Evolutionary conservation across 2,888 invertebrate genomes (phyloP).

Genomic region (Slavum lentiscoides): DNA sequence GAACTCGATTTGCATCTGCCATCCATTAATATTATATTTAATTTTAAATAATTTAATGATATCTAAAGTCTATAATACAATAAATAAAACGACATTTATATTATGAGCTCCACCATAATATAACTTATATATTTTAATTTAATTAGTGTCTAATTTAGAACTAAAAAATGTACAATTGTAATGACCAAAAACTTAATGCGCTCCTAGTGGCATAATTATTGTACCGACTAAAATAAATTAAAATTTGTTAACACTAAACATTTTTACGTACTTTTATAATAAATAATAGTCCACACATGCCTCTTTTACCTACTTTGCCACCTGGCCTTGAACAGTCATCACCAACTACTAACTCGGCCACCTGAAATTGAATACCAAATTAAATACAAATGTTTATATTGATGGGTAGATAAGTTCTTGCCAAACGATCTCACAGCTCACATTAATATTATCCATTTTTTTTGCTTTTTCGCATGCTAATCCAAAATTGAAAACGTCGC

Average conservation of each 20-base stretch:
- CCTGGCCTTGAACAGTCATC: constrained; percentile 69
- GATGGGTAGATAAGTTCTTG: background rate
- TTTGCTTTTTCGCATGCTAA: constrained; percentile 76
- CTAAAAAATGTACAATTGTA: too few relatives aligned
- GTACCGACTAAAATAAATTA: background rate
- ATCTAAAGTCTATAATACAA: too few relatives aligned
- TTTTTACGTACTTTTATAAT: constrained; percentile 63
- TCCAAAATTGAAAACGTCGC: constrained; percentile 79
- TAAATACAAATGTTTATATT: background rate
- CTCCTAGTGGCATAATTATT: too few relatives aligned
- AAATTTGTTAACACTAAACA: background rate
- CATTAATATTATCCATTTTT: constrained; percentile 64
- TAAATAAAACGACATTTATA: too few relatives aligned
- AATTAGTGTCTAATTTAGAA: too few relatives aligned
- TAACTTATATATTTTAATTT: too few relatives aligned
- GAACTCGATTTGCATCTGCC: background rate
- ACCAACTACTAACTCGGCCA: constrained; percentile 66
- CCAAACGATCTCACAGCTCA: background rate
- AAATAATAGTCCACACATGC: constrained; percentile 69
- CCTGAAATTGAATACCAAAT: constrained; percentile 55
- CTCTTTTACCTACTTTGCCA: constrained; percentile 66
- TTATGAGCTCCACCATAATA: too few relatives aligned
- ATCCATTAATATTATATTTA: background rate
- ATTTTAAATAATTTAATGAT: too few relatives aligned
- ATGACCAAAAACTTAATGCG: too few relatives aligned